Conservation (phyloP, 1,140 invertebrate genomes). For the Drosophila santomea region DNA sequence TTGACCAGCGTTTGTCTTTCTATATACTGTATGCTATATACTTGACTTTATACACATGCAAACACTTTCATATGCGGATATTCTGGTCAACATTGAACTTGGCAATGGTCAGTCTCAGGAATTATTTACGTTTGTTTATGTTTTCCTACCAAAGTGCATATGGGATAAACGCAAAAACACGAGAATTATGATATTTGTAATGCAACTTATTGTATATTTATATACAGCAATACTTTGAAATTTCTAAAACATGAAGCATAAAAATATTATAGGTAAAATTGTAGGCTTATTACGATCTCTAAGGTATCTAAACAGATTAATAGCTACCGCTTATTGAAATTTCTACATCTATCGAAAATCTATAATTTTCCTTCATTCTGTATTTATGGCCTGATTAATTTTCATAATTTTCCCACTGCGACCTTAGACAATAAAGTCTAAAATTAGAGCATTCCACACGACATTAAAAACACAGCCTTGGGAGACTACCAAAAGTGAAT, state of each 20-base stretch:
- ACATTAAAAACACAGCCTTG: constrained; percentile 19
- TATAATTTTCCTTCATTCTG: background rate
- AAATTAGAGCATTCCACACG: constrained; percentile 14
- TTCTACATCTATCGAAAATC: background rate
- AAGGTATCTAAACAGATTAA: too few species aligned
- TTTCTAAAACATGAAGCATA: background rate
- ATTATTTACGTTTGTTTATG: constrained; percentile 47
- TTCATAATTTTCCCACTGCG: background rate
- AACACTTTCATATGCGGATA: constrained; percentile 11
- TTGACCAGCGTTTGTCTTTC: constrained; percentile 50
- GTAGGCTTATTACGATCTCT: background rate
- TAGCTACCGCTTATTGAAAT: background rate
- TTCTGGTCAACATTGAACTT: constrained; percentile 38
- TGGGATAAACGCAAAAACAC: background rate
- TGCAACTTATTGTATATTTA: background rate
- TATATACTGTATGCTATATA: constrained; percentile 40
- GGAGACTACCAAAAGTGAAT: constrained; percentile 5
- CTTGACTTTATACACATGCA: constrained; percentile 11
- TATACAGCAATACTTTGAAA: too few species aligned
- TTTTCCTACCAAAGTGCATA: constrained; percentile 27
- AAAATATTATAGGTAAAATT: background rate
- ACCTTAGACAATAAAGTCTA: constrained; percentile 23
- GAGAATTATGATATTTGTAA: constrained; percentile 12
- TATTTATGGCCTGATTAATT: background rate
- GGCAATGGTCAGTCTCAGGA: constrained; percentile 43